Evolutionary conservation across 2,797 vertebrate genomes (phyloP).

Genomic region (Notolabrus celidotus): DNA sequence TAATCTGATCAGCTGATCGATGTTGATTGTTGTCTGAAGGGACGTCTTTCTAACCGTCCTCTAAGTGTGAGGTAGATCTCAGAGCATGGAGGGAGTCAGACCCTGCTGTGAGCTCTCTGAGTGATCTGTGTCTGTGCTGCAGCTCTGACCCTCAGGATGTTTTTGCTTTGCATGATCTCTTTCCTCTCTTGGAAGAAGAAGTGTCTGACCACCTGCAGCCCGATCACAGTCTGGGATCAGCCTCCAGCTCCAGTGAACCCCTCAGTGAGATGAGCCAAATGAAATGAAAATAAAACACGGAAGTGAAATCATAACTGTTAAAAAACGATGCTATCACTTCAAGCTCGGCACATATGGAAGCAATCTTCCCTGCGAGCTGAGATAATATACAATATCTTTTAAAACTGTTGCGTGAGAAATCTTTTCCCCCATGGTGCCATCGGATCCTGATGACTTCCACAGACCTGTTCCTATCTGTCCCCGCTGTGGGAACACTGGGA

Average conservation of each 20-base stretch:
- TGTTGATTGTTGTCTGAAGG: too few species aligned
- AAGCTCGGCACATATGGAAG: constrained; percentile 57
- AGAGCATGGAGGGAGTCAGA: too few species aligned
- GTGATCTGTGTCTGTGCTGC: too few species aligned
- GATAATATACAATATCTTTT: constrained; percentile 38
- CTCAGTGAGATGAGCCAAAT: neutral
- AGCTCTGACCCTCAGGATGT: too few species aligned
- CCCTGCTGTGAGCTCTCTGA: too few species aligned
- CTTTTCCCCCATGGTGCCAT: constrained; percentile 23
- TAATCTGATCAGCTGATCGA: too few species aligned
- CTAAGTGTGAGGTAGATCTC: too few species aligned
- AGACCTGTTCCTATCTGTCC: constrained; percentile 10
- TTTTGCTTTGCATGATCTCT: too few species aligned
- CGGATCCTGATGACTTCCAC: constrained; percentile 69
- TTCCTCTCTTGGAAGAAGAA: neutral
- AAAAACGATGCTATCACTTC: constrained; percentile 24
- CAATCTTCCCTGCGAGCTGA: constrained; percentile 24
- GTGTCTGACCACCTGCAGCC: constrained; percentile 22
- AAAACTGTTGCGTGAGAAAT: constrained; percentile 47
- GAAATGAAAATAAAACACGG: constrained; percentile 53
- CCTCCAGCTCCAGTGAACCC: constrained; percentile 3
- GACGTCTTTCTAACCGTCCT: too few species aligned
- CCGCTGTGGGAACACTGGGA: constrained; percentile 18
- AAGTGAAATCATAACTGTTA: constrained; percentile 26
- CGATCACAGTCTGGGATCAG: neutral